These are phyloP conservation scores for Montipora foliosa DNA, from an alignment of 64 coral and sea anemone species.

Conservation along the genomic window DNA sequence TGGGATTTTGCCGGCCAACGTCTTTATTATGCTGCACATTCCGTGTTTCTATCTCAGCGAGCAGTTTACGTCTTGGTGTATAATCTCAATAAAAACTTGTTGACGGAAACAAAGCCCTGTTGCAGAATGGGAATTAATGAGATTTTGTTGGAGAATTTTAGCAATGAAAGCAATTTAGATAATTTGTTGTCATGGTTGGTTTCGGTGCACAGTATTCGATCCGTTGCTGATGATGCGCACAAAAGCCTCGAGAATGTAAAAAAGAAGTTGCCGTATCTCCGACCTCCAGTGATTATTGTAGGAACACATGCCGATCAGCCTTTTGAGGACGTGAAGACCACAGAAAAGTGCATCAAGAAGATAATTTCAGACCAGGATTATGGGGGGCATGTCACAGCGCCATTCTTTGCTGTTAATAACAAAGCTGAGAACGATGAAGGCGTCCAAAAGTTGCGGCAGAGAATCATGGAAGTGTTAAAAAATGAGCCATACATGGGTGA, in stretches of 20 bases:
- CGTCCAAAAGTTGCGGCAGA: background rate
- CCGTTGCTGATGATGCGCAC: background rate
- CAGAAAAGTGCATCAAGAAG: background rate
- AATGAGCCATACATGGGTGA: slow-evolving; percentile 29
- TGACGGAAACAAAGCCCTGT: slow-evolving; percentile 25
- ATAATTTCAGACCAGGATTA: background rate
- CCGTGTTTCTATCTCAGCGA: slow-evolving; percentile 12
- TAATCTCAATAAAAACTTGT: slow-evolving; percentile 38
- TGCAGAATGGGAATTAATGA: slow-evolving; percentile 3
- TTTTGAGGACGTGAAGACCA: background rate
- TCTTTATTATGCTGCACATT: slow-evolving; percentile 48
- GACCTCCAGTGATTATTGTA: slow-evolving; percentile 50
- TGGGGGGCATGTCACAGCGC: slow-evolving; percentile 5
- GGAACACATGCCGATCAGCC: slow-evolving; percentile 37
- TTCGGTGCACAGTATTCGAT: slow-evolving; percentile 27
- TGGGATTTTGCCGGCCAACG: slow-evolving; percentile 65
- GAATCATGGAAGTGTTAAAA: slow-evolving; percentile 3
- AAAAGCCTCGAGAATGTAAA: background rate
- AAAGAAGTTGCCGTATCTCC: background rate
- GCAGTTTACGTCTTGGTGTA: slow-evolving; percentile 56
- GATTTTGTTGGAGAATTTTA: slow-evolving; percentile 2
- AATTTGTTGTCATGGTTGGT: slow-evolving; percentile 49
- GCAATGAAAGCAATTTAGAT: slow-evolving; percentile 53
- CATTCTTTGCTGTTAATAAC: slow-evolving; percentile 52
- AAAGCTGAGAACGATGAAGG: background rate